Evolutionary conservation across 2,797 vertebrate genomes (phyloP), one percentile per base, ranked within the genome.

Genomic region (Pempheris klunzingeri): DNA sequence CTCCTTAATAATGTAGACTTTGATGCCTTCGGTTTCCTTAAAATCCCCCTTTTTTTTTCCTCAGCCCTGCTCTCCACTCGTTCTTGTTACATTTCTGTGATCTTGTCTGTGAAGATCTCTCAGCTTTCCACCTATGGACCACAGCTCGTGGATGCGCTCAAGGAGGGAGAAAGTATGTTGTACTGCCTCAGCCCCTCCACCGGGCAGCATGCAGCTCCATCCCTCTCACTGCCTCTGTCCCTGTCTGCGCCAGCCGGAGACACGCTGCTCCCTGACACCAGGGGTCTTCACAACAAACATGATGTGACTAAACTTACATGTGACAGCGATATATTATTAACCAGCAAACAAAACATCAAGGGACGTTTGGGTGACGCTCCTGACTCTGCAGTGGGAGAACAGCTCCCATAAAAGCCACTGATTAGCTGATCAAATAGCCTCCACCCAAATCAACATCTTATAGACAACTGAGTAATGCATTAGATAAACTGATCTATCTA

Each of bases 1-100:
- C 90, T 86, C 81, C 78, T 85, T 71, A 85, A 73, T 82, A 89
- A 81, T 87, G 81, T 66, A 79, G 80, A 90, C 85, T 91, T 87
- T 90, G 88, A 88, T 86, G 88, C 78, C 61, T 77, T 85, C 78
- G 69, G 64, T 62, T 77, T 81, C 82, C 71, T 80, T 87, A 79
- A 78, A 85, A 87, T 83, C 80, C 53, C 30, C 46, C 17, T 32
- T 22, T 71, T 77, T 43, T 49, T 71, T 74, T 65, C 6, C 4
- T 44, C 78, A 34, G 70, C 77, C 66, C 80, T 78, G 68, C 54
- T 58, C 76, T 83, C 78, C 67, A 38, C 81, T 82, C 71, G 67
- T 74, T 58, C 82, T 88, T 84, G 78, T 89, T 76, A 81, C 74
- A 82, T 90, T 84, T 86, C 80, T 86, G 73, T 79, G 78, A 85